Percentiles rank a stretch among this genome's conserved stretches.
Conservation (phyloP, 2,797 vertebrate genomes). For the Epinephelus awoara region DNA sequence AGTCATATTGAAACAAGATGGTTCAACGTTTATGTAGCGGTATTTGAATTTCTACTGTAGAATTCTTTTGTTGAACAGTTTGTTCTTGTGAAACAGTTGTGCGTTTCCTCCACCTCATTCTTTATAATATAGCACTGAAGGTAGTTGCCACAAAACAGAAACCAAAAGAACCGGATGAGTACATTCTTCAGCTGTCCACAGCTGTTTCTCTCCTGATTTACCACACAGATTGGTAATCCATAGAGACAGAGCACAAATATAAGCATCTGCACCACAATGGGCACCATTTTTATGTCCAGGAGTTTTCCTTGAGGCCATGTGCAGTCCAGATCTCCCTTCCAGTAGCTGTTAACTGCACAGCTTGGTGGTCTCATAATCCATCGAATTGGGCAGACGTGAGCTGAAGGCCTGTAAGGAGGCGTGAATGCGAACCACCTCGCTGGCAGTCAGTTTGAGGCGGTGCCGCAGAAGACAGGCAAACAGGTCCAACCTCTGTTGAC, state of each 20-base stretch:
- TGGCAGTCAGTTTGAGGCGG: slow-evolving; percentile 94
- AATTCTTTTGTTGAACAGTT: slow-evolving; percentile 49
- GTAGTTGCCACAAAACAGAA: slow-evolving; percentile 64
- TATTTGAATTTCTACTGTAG: slow-evolving; percentile 66
- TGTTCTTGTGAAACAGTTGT: slow-evolving; percentile 65
- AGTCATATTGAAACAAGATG: slow-evolving; percentile 78
- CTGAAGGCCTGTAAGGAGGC: slow-evolving; percentile 94
- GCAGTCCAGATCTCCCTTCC: slow-evolving; percentile 31
- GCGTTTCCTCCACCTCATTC: slow-evolving; percentile 59
- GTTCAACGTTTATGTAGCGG: slow-evolving; percentile 61
- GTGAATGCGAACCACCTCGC: slow-evolving; percentile 95
- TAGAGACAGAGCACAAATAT: slow-evolving; percentile 48
- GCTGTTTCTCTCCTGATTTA: slow-evolving; percentile 50
- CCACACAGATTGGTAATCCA: slow-evolving; percentile 63
- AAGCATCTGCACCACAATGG: slow-evolving; percentile 42
- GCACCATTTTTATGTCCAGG: slow-evolving; percentile 34
- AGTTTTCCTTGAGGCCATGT: slow-evolving; percentile 31
- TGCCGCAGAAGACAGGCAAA: slow-evolving; percentile 97
- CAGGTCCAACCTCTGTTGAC: slow-evolving; percentile 93
- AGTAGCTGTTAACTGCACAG: slow-evolving; percentile 95
- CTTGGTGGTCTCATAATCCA: slow-evolving; percentile 97
- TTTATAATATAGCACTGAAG: slow-evolving; percentile 59
- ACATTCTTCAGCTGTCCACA: slow-evolving; percentile 76
- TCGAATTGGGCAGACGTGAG: slow-evolving; percentile 93
- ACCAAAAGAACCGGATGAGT: slow-evolving; percentile 63